These are phyloP conservation scores for Phortica magna DNA, from an alignment of 2,888 invertebrate genomes.

Conservation along the genomic window DNA sequence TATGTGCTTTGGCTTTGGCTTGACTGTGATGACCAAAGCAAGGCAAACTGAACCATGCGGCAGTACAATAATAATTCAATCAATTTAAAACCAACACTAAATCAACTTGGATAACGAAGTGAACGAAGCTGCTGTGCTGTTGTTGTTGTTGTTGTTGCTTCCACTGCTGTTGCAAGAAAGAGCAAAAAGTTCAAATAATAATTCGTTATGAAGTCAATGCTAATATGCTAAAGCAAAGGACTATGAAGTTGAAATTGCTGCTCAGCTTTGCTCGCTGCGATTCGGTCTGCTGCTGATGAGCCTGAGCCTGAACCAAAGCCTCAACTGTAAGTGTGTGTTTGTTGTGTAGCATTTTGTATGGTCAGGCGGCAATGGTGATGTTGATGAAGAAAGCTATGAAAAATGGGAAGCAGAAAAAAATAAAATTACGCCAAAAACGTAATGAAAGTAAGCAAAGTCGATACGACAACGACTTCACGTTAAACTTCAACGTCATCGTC, in stretches of 20 bases:
- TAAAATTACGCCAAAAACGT: conserved; percentile 1
- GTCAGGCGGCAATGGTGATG: conserved; percentile 22
- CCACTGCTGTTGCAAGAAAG: conserved; percentile 34
- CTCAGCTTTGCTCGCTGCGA: too few relatives aligned
- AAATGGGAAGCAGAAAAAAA: conserved; percentile 12
- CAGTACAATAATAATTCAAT: conserved; percentile 63
- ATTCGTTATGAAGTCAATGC: conserved; percentile 69
- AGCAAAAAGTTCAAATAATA: conserved; percentile 61
- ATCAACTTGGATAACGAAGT: conserved; percentile 40
- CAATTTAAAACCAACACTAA: conserved; percentile 66
- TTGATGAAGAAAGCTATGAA: conserved; percentile 21
- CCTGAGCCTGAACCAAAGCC: too few relatives aligned
- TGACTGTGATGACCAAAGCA: neutral
- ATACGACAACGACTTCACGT: conserved; percentile 35
- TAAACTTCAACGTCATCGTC: neutral
- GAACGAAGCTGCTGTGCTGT: too few relatives aligned
- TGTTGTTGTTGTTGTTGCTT: too few relatives aligned
- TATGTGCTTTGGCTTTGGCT: neutral
- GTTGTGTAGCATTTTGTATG: too few relatives aligned
- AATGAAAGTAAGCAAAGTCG: conserved; percentile 8
- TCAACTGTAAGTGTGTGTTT: too few relatives aligned
- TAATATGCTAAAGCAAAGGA: conserved; percentile 65
- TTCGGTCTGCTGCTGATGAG: too few relatives aligned
- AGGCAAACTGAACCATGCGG: neutral
- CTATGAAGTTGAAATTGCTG: neutral